Base-by-base conservation (phyloP, 1,140 invertebrate species). In the Scaptomyza hsui region DNA sequence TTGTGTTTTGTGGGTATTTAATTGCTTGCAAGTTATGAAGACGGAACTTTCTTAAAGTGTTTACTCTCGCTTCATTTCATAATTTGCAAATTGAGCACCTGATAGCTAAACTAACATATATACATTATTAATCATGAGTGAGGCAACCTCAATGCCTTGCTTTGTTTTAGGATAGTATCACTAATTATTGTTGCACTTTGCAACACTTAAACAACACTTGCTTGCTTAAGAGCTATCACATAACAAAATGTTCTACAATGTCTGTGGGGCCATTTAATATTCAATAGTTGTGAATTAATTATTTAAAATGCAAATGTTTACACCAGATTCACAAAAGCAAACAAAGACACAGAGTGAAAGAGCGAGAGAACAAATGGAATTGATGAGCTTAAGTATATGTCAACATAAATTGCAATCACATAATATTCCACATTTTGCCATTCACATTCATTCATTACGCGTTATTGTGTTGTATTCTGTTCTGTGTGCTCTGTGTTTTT, bases 311-410 rank as follows among this genome's bases (percentile, higher is more conserved):
- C 53, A 75, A 81, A 69, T 85, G 77, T 85, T 85, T 85, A 74
- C 81, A 65, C 39, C 42, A 49, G 32, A 37, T 4, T 9, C 72
- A 64, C 62, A 68, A 44, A 44, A 49, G 45, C 77, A 61, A 68
- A 15, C n/a, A 32, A 12, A 26, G 6, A 61, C 52, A 48, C 26
- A 16, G 13, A 67, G 52, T 41, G 18, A 16, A 32, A 32, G n/a
- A 37, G 41, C 6, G 26, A 4, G n/a, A 15, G 9, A 49, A 52
- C 47, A 67, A 65, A 70, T 70, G 47, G 35, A 65, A 86, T 86
- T 85, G 81, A 85, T 86, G 81, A 85, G 81, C 85, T 72, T 85
- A 85, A 85, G 81, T 85, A 77, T 86, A 77, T 85, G 81, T 86
- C 73, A 85, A 85, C 81, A 85, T 74, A 67, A 77, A 77, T 85